Evolutionary conservation across 1,140 invertebrate genomes (phyloP), one percentile per base, ranked within the genome.

Genomic region (Ips typographus): DNA sequence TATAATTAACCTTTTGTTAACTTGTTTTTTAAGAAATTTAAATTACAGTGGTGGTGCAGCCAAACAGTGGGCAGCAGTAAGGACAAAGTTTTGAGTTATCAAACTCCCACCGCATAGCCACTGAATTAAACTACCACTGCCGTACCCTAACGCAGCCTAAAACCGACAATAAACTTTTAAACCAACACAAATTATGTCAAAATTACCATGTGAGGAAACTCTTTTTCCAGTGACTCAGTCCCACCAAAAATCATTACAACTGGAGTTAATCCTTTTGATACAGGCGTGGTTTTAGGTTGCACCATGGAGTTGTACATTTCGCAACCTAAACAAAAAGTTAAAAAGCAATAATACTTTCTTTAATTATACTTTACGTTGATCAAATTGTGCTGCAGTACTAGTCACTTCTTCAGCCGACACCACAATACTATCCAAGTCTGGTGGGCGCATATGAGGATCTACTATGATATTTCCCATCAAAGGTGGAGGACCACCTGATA

Each of bases 61-160:
- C 6, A 83, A 81, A 75, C 91, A 93, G 75, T 92, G 90, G 2
- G 90, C 90, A 0, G 90, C 90, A 1, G 90, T 92, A 4, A 93
- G 72, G 1, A 92, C 84, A 82, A 88, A 90, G 42, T 83, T 78
- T 1, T 84, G 79, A 0, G 85, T 85, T 40, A 93, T 87, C 58
- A 93, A 76, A 4, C 88, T 89, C 4, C 90, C 91, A 0, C 90
- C 90, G 75, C 91, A 77, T 4, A 72, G 42, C 72, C 72, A 76
- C 56, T 73, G 44, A 4, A 53, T 67, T 2, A 61, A 52, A 40
- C 70, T 67, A n/a, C 7, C 22, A 4, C 36, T 6, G 39, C 73
- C 77, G 52, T 72, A 78, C 39, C 77, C 77, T n/a, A 78, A 58
- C 7, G 72, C 71, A 8, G 76, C 77, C 77, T 77, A 62, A 61